Conservation (phyloP, 64 coral and sea anemone genomes). For the Anthopleura sola region DNA sequence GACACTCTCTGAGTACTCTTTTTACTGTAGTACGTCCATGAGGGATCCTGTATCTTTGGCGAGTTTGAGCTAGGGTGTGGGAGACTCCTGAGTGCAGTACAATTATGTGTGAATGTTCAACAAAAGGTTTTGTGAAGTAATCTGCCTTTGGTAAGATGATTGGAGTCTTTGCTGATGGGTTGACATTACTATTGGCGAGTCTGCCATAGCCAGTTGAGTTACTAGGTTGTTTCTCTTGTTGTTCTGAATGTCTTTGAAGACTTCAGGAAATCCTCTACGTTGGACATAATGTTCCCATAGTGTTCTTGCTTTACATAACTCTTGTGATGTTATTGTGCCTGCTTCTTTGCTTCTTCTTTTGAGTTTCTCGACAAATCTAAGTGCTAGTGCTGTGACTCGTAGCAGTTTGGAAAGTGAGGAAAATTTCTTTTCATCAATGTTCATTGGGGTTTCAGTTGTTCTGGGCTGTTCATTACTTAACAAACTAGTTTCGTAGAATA, state of each 20-base stretch:
- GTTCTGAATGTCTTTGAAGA: constrained; percentile 13
- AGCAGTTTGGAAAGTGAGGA: constrained; percentile 37
- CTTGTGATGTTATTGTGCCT: constrained; percentile 22
- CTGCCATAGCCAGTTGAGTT: constrained; percentile 47
- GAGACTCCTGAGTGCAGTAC: constrained; percentile 36
- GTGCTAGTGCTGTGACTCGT: constrained; percentile 43
- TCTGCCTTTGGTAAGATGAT: constrained; percentile 37
- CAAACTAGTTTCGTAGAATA: constrained; percentile 28
- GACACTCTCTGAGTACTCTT: constrained; percentile 36
- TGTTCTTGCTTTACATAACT: background rate
- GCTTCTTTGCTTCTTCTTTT: constrained; percentile 23
- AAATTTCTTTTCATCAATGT: constrained; percentile 44
- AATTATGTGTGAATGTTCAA: constrained; percentile 30
- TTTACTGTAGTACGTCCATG: constrained; percentile 40
- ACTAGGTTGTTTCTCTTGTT: constrained; percentile 44
- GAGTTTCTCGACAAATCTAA: constrained; percentile 38
- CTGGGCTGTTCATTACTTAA: constrained; percentile 8
- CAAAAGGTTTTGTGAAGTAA: constrained; percentile 34
- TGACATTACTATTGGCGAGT: constrained; percentile 28
- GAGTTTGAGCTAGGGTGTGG: constrained; percentile 40
- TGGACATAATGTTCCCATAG: constrained; percentile 33
- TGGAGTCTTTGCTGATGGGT: constrained; percentile 25
- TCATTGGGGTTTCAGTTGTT: constrained; percentile 1
- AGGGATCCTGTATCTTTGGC: constrained; percentile 46
- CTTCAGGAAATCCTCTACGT: constrained; percentile 30